Evolutionary conservation across 2,113 vertebrate genomes (phyloP).

Genomic region (Alexandromys fortis): DNA sequence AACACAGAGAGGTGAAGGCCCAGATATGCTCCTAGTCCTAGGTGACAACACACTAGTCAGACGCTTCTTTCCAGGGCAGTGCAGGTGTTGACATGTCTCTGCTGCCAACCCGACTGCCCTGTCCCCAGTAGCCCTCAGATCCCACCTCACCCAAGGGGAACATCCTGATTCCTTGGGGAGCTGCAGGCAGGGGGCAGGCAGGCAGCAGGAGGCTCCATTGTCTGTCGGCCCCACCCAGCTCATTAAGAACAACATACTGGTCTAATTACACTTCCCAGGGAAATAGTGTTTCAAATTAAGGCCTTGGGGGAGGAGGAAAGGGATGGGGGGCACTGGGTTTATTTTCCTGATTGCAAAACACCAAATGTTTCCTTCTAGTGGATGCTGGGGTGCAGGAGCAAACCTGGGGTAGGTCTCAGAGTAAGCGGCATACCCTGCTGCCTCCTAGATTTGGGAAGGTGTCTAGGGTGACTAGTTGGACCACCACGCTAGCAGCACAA

Average conservation of each 20-base stretch:
- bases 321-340: conserved; percentile 67
- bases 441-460: not conserved
- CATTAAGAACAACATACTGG: conserved; percentile 79
- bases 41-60: not conserved
- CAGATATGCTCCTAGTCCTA: not conserved
- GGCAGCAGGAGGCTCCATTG: conserved; percentile 70
- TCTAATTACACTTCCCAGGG: conserved; percentile 81
- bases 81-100: not conserved
- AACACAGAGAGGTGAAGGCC: not conserved
- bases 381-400: conserved; percentile 22
- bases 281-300: conserved; percentile 83
- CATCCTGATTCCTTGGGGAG: conserved; percentile 36
- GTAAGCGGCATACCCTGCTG: not conserved
- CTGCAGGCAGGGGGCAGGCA: conserved; percentile 59
- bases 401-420: not conserved
- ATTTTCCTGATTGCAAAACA: conserved; percentile 75
- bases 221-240: conserved; percentile 78
- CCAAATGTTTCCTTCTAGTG: conserved; percentile 62
- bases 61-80: not conserved
- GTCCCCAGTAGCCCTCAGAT: not conserved
- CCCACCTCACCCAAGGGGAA: not conserved
- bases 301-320: conserved; percentile 64
- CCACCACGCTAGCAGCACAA: not conserved
- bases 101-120: not conserved
- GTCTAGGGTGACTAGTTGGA: not conserved